These are phyloP conservation scores for Polymixis lichenea DNA, from an alignment of 2,888 invertebrate species.

Conservation along the genomic window DNA sequence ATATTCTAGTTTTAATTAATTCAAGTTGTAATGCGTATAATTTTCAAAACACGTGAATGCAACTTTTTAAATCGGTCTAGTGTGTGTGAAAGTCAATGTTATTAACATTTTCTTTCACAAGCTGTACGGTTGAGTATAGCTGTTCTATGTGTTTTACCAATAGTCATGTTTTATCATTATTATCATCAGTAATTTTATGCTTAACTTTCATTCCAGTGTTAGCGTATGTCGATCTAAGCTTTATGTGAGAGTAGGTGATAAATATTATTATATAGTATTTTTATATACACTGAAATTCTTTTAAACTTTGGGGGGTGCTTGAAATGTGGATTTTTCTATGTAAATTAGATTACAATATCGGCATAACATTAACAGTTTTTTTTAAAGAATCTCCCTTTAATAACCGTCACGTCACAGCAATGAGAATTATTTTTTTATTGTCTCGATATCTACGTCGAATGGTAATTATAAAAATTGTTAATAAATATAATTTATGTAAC, in stretches of 20 bases:
- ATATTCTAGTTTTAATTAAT: constrained; percentile 46
- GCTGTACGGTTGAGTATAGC: constrained; percentile 64
- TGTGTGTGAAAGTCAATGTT: constrained; percentile 23
- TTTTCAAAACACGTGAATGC: constrained; percentile 16
- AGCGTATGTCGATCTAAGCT: constrained; percentile 86
- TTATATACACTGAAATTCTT: constrained; percentile 81
- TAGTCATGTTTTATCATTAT: constrained; percentile 74
- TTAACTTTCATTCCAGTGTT: constrained; percentile 89
- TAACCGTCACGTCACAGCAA: constrained; percentile 79
- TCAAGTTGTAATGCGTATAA: constrained; percentile 20
- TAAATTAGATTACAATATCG: constrained; percentile 74
- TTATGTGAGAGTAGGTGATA: constrained; percentile 85
- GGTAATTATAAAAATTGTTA: constrained; percentile 86
- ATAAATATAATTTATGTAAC: constrained; percentile 89
- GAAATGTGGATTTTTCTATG: constrained; percentile 77
- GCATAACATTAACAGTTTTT: constrained; percentile 65
- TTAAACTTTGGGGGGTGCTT: constrained; percentile 83
- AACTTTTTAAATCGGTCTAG: constrained; percentile 37
- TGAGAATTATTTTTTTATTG: constrained; percentile 77
- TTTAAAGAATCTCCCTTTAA: constrained; percentile 82
- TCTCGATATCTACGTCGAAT: constrained; percentile 81
- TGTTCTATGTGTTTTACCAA: constrained; percentile 66
- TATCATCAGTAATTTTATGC: constrained; percentile 81
- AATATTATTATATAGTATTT: constrained; percentile 78
- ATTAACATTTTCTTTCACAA: constrained; percentile 15